Evolutionary conservation across 1,140 invertebrate species (phyloP), one percentile per base, ranked within the genome.

Genomic region (Zelostemma sp.): DNA sequence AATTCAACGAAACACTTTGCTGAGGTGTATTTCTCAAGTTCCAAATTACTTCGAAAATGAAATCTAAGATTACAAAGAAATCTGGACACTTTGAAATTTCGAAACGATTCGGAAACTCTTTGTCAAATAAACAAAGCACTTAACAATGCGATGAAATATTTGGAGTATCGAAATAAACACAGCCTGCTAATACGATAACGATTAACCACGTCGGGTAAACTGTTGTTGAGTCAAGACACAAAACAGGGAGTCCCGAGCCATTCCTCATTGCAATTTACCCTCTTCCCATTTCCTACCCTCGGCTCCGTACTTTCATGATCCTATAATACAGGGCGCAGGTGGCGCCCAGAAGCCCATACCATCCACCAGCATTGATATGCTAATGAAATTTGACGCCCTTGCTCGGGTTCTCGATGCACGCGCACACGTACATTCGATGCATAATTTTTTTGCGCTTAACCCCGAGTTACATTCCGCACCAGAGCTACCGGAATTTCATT

Each of bases 331-430:
- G 78, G 80, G 46, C 81, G 80, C 84, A 85, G 84, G 83, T 85
- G 84, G 82, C 80, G 77, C 78, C 79, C 75, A 66, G 68, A 78
- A 76, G 59, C 69, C 72, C 76, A 67, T 74, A 71, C 81, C 82
- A 85, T 84, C 81, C 80, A 72, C 81, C 82, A 84, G 78, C 83
- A 86, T 86, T 85, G 84, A 86, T 86, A 86, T 86, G 83, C 84
- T 86, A 86, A 86, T 86, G 84, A 86, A 86, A 85, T 86, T 86
- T 86, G 83, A 85, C 79, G 81, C 83, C 82, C 83, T 80, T 78
- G 74, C 73, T 77, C 75, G 66, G 33, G 9, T 60, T 60, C 63
- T 54, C 59, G 47, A 45, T 63, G 35, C 25, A 57, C 28, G 35
- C 56, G 28, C 45, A 33, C 16, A 51, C 51, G 53, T 53, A 9